Evolutionary conservation across 2,888 invertebrate genomes (phyloP).

Genomic region (Drosophila monieri): DNA sequence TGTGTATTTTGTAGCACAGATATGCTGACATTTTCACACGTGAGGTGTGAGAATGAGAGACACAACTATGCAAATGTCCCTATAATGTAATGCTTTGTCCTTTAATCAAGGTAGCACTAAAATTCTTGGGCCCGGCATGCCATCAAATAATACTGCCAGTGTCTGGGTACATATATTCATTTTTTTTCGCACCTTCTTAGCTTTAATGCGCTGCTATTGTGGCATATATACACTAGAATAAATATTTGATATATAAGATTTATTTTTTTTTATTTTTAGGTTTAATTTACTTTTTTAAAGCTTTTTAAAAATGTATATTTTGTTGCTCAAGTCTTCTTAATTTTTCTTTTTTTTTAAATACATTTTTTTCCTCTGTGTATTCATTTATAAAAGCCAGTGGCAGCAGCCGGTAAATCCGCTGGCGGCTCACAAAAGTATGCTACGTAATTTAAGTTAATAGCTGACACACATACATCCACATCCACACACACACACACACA

Average conservation of each 20-base stretch:
- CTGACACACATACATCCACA: slow-evolving; percentile 42
- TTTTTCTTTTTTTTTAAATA: background rate
- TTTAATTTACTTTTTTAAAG: background rate
- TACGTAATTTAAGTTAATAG: slow-evolving; percentile 75
- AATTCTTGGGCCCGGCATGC: slow-evolving; percentile 45
- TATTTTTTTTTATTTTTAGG: background rate
- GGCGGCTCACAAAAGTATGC: slow-evolving; percentile 66
- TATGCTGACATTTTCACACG: no score
- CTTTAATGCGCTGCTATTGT: slow-evolving; percentile 42
- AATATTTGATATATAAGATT: background rate
- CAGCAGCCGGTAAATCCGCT: slow-evolving; percentile 46
- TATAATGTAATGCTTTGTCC: slow-evolving; percentile 45
- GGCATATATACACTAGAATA: slow-evolving; percentile 1
- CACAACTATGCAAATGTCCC: slow-evolving; percentile 61
- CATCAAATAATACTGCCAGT: slow-evolving; percentile 62
- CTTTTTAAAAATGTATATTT: no score
- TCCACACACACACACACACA: slow-evolving; percentile 1
- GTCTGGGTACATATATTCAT: background rate
- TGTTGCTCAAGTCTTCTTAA: no score
- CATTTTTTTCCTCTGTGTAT: background rate
- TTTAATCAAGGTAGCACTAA: slow-evolving; percentile 71
- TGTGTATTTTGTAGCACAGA: background rate
- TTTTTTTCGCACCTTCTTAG: slow-evolving; percentile 9
- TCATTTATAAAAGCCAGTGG: slow-evolving; percentile 13
- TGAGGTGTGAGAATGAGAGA: background rate